phyloP scores from a whole-genome alignment of 2,113 vertebrate species.

The Leiothrix lutea region DNA sequence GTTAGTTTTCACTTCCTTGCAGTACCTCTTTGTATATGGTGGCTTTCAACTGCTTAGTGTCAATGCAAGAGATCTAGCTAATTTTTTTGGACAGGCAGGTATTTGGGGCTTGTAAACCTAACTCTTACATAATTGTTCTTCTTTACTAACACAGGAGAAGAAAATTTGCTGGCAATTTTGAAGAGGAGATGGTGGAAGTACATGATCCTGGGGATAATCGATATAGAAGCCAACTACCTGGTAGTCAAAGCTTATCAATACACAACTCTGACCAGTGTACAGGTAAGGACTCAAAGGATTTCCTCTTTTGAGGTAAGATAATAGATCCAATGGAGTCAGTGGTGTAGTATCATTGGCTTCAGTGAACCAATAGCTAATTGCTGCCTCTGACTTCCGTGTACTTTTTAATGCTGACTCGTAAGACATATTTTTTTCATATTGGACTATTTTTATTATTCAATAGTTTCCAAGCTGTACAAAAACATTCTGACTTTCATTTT shows the following conservation, averaged over 20 bases:
- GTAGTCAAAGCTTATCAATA: conserved; percentile 96
- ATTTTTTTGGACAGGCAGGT: background rate
- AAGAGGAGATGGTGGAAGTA: conserved; percentile 98
- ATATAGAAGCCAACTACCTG: conserved; percentile 95
- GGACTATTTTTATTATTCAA: background rate
- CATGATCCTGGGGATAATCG: conserved; percentile 92
- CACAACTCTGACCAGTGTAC: conserved; percentile 92
- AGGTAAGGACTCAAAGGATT: conserved; percentile 76
- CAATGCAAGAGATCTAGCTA: background rate
- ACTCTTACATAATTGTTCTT: conserved; percentile 25
- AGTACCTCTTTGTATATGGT: background rate
- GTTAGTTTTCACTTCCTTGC: background rate
- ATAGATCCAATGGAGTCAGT: background rate
- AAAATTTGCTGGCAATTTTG: conserved; percentile 93
- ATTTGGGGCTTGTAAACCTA: background rate
- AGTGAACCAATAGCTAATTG: background rate
- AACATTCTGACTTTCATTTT: background rate
- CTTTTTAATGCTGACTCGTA: background rate
- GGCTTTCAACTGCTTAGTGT: background rate
- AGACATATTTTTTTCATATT: background rate
- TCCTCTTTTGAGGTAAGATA: background rate
- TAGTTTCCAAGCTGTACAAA: background rate
- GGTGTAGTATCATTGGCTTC: background rate
- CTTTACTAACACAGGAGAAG: conserved; percentile 81
- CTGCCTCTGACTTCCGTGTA: background rate